These are phyloP conservation scores for Leiothrix lutea DNA, from an alignment of 2,113 vertebrate species.

Conservation along the genomic window DNA sequence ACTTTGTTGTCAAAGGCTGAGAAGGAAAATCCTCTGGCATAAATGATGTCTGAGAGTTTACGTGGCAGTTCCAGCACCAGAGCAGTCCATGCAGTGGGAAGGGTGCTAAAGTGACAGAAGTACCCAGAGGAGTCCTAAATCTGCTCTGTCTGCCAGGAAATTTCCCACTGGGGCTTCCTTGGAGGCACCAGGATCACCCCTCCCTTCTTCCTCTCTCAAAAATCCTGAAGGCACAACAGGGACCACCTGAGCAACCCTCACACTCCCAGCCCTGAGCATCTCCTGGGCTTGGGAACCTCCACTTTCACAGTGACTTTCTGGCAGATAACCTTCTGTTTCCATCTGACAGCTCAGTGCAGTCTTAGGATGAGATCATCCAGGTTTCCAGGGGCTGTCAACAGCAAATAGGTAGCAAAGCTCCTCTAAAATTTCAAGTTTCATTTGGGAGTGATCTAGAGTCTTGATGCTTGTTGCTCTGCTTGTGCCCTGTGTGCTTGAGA, in stretches of 20 bases:
- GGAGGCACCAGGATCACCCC: background rate
- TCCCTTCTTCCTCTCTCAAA: background rate
- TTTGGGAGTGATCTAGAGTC: background rate
- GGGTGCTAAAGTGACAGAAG: background rate
- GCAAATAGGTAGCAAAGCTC: background rate
- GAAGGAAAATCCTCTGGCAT: background rate
- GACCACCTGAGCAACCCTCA: background rate
- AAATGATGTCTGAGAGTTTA: background rate
- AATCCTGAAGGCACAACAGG: background rate
- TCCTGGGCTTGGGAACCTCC: background rate
- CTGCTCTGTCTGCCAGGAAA: background rate
- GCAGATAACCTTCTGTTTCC: background rate
- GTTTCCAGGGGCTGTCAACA: background rate
- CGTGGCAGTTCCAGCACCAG: background rate
- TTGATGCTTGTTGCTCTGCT: background rate
- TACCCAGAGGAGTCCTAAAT: background rate
- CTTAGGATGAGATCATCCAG: background rate
- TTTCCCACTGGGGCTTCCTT: background rate
- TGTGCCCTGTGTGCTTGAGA: background rate
- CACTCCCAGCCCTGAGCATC: background rate
- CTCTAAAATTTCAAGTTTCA: background rate
- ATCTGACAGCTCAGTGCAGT: background rate
- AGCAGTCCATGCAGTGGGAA: accelerated
- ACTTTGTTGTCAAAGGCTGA: background rate
- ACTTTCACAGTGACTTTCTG: background rate